phyloP scores from a whole-genome alignment of 2,888 invertebrate genomes.

The Ormyrus nitidulus region DNA sequence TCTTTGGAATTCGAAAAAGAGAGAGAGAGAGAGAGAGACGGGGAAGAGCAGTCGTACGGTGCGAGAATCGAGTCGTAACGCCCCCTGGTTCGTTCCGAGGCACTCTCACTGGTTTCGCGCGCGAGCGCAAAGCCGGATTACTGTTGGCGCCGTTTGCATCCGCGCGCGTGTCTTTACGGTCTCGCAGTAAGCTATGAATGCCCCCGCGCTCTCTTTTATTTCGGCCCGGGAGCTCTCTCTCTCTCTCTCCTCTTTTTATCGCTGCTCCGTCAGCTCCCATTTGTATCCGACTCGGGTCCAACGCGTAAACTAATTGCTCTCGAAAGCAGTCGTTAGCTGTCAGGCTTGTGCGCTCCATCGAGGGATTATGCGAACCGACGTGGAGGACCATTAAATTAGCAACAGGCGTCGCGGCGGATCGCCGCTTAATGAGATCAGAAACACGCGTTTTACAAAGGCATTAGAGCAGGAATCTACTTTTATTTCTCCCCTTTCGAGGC shows the following conservation, averaged over 20 bases:
- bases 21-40: too few relatives aligned
- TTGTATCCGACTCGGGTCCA: constrained; percentile 61
- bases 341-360: constrained; percentile 39
- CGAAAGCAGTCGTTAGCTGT: constrained; percentile 64
- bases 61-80: background rate
- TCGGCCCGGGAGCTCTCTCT: background rate
- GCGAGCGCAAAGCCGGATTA: constrained; percentile 26
- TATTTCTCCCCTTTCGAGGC: constrained; percentile 23
- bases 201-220: background rate
- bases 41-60: background rate
- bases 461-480: constrained; percentile 44
- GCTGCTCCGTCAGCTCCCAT: constrained; percentile 47
- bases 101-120: constrained; percentile 34
- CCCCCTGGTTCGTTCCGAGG: background rate
- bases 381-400: constrained; percentile 56
- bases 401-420: constrained; percentile 41
- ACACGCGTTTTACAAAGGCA: constrained; percentile 43
- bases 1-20: constrained; percentile 56
- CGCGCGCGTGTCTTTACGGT: constrained; percentile 34
- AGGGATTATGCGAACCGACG: constrained; percentile 66
- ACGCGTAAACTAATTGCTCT: constrained; percentile 69
- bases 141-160: constrained; percentile 32
- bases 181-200: constrained; percentile 4
- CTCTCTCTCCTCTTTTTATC: background rate
- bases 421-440: constrained; percentile 47